Conservation (phyloP, 2,888 invertebrate genomes). For the Erannis defoliaria region DNA sequence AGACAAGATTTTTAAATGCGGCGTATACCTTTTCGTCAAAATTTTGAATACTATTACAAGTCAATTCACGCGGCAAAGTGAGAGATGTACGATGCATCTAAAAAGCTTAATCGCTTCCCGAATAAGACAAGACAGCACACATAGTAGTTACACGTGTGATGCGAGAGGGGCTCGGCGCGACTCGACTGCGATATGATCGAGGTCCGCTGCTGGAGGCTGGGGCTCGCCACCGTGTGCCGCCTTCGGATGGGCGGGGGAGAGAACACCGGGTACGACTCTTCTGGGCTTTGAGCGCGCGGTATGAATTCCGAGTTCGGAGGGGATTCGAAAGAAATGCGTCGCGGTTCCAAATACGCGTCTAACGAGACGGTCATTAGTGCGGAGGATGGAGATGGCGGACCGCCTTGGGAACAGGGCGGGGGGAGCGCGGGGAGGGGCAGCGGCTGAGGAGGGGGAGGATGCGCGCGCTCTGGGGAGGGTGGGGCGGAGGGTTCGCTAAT, state of each 20-base stretch:
- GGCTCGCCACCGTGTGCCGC: constrained; percentile 86
- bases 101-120: constrained; percentile 11
- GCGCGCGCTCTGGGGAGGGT: constrained; percentile 69
- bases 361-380: constrained; percentile 94
- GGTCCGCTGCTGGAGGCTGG: constrained; percentile 88
- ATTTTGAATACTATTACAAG: background rate
- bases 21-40: background rate
- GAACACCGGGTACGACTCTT: constrained; percentile 94
- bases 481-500: constrained; percentile 87
- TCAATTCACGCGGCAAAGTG: background rate
- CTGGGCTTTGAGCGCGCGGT: constrained; percentile 89
- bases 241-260: constrained; percentile 93
- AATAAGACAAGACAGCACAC: constrained; percentile 32
- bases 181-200: constrained; percentile 93
- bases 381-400: constrained; percentile 93
- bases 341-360: constrained; percentile 94
- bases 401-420: constrained; percentile 62
- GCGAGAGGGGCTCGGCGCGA: constrained; percentile 90
- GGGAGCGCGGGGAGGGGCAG: constrained; percentile 75
- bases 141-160: constrained; percentile 94
- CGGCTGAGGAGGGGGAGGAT: constrained; percentile 87
- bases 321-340: constrained; percentile 93
- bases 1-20: constrained; percentile 17
- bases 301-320: constrained; percentile 91
- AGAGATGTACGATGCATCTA: constrained; percentile 20